These are phyloP conservation scores for Phortica okadai DNA, from an alignment of 2,888 invertebrate species.

Conservation along the genomic window DNA sequence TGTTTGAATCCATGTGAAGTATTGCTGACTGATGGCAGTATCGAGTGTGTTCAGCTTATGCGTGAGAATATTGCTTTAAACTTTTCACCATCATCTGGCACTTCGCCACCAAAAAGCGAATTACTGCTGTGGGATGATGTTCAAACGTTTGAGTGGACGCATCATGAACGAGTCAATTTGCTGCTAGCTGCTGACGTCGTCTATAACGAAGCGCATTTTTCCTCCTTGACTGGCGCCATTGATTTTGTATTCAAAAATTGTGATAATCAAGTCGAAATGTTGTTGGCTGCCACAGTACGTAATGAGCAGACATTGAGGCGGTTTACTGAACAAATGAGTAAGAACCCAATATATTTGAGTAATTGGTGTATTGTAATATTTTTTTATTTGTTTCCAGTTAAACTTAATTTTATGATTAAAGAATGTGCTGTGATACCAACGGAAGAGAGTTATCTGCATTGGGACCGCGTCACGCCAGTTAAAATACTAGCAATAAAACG, in stretches of 20 bases:
- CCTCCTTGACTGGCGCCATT: constrained; percentile 76
- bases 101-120: constrained; percentile 42
- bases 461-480: constrained; percentile 60
- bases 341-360: constrained; percentile 43
- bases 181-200: constrained; percentile 81
- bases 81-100: constrained; percentile 64
- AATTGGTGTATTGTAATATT: background rate
- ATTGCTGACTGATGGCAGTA: constrained; percentile 84
- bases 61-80: constrained; percentile 82
- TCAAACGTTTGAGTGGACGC: constrained; percentile 62
- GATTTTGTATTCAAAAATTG: constrained; percentile 73
- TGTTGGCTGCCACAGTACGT: constrained; percentile 81
- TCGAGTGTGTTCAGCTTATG: constrained; percentile 81
- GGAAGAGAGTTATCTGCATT: constrained; percentile 53
- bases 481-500: constrained; percentile 54
- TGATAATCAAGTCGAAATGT: constrained; percentile 73
- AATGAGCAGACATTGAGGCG: constrained; percentile 80
- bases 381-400: constrained; percentile 35
- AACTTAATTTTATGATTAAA: constrained; percentile 19
- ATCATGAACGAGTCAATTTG: constrained; percentile 74
- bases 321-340: constrained; percentile 80
- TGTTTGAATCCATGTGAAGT: constrained; percentile 78
- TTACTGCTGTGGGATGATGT: constrained; percentile 78
- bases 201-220: constrained; percentile 79
- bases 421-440: constrained; percentile 42